phyloP scores from a whole-genome alignment of 2,797 vertebrate genomes.

The Gouania willdenowi region DNA sequence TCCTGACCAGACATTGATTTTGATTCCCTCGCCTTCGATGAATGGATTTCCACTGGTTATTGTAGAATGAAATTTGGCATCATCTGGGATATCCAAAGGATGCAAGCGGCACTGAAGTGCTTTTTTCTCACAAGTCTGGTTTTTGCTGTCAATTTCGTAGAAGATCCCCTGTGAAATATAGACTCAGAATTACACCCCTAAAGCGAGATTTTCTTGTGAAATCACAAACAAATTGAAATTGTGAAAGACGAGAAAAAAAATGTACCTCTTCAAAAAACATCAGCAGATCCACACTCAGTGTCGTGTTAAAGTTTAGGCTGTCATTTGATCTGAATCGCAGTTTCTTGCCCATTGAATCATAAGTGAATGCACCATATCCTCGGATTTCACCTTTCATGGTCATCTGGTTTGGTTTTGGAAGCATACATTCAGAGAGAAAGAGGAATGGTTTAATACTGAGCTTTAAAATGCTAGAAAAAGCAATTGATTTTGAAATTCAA shows the following conservation, averaged over 20 bases:
- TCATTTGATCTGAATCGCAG: constrained; percentile 69
- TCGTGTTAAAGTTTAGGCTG: constrained; percentile 43
- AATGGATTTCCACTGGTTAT: constrained; percentile 43
- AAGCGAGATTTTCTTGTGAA: not conserved
- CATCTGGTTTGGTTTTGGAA: constrained; percentile 35
- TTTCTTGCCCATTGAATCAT: constrained; percentile 63
- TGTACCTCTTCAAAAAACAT: constrained; percentile 76
- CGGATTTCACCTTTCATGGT: constrained; percentile 44
- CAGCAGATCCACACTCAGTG: constrained; percentile 63
- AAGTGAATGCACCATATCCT: constrained; percentile 57
- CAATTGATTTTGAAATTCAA: not conserved
- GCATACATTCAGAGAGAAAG: not conserved
- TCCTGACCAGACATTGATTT: constrained; percentile 59
- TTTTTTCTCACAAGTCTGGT: constrained; percentile 75
- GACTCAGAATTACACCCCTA: not conserved
- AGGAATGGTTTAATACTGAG: not conserved
- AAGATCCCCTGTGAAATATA: constrained; percentile 54
- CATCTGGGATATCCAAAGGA: constrained; percentile 67
- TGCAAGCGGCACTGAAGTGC: constrained; percentile 54
- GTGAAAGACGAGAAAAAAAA: not conserved
- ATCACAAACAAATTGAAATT: no score
- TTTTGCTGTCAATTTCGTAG: constrained; percentile 76
- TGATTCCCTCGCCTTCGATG: constrained; percentile 67
- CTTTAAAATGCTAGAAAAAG: not conserved
- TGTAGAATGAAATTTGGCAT: constrained; percentile 31